These are phyloP conservation scores for Nemapogon koenigi DNA, from an alignment of 2,888 invertebrate genomes.

Conservation along the genomic window DNA sequence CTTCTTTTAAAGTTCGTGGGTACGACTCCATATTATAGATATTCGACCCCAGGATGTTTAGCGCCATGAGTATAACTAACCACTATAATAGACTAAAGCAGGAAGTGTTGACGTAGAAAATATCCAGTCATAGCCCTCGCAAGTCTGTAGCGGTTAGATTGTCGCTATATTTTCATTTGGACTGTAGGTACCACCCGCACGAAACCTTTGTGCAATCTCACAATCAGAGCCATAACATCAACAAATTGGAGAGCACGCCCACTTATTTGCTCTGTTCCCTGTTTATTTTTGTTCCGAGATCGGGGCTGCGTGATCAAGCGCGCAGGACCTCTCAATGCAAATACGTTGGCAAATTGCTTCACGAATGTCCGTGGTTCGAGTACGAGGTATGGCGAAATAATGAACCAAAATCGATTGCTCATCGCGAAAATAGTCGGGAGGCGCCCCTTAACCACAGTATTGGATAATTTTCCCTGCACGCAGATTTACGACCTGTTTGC, in stretches of 20 bases:
- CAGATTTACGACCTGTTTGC: constrained; percentile 38
- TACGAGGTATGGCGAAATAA: constrained; percentile 42
- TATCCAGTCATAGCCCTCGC: too few relatives aligned
- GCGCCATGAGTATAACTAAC: too few relatives aligned
- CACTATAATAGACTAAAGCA: too few relatives aligned
- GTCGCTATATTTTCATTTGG: too few relatives aligned
- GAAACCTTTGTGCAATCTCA: constrained; percentile 36
- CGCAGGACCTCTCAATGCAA: constrained; percentile 36
- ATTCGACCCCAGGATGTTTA: too few relatives aligned
- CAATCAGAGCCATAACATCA: constrained; percentile 42
- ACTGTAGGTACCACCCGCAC: too few relatives aligned
- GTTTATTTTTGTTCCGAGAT: constrained; percentile 41
- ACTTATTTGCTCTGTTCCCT: constrained; percentile 33
- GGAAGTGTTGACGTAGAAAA: too few relatives aligned
- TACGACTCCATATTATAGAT: too few relatives aligned
- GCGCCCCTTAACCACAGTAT: constrained; percentile 14
- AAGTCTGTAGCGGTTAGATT: too few relatives aligned
- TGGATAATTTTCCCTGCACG: constrained; percentile 15
- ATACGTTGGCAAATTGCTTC: constrained; percentile 49
- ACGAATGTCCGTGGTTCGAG: constrained; percentile 42
- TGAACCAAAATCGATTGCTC: constrained; percentile 42
- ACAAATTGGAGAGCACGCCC: constrained; percentile 46
- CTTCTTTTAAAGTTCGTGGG: too few relatives aligned
- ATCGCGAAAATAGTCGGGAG: constrained; percentile 20
- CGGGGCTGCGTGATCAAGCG: constrained; percentile 39